phyloP scores from a whole-genome alignment of 92 coral and sea anemone species.

The Metridium senile region DNA sequence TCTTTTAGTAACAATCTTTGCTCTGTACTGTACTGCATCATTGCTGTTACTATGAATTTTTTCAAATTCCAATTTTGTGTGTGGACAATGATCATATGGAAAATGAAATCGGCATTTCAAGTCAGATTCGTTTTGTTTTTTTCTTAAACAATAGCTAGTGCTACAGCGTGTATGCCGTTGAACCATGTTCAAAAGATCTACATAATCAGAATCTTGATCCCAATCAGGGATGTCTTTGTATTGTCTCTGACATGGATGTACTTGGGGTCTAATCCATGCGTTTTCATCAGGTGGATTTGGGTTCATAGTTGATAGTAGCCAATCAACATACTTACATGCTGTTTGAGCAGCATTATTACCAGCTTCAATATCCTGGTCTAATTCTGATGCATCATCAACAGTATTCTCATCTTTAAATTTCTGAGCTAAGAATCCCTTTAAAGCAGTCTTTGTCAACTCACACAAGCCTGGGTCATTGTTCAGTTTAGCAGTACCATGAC shows the following conservation, averaged over 20 bases:
- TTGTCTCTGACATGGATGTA: slow-evolving; percentile 66
- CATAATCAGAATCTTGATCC: slow-evolving; percentile 60
- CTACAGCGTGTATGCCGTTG: slow-evolving; percentile 82
- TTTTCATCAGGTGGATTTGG: slow-evolving; percentile 74
- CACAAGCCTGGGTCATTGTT: slow-evolving; percentile 82
- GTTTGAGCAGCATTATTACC: slow-evolving; percentile 63
- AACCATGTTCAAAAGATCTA: slow-evolving; percentile 71
- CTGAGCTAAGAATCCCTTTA: slow-evolving; percentile 77
- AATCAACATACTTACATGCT: slow-evolving; percentile 77
- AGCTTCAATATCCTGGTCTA: slow-evolving; percentile 65
- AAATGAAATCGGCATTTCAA: slow-evolving; percentile 73
- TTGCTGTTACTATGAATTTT: slow-evolving; percentile 54
- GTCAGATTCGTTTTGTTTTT: slow-evolving; percentile 57
- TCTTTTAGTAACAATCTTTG: slow-evolving; percentile 71
- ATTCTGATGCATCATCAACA: slow-evolving; percentile 34
- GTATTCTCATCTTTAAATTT: slow-evolving; percentile 66
- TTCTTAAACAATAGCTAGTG: slow-evolving; percentile 71
- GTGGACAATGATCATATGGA: slow-evolving; percentile 63
- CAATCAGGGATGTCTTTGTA: slow-evolving; percentile 67
- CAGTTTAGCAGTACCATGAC: slow-evolving; percentile 74
- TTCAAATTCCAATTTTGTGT: slow-evolving; percentile 72
- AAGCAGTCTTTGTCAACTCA: slow-evolving; percentile 66
- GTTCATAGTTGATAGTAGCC: slow-evolving; percentile 73
- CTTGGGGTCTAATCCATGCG: slow-evolving; percentile 57
- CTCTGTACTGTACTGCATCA: slow-evolving; percentile 59